These are phyloP conservation scores for Scolanthus callimorphus DNA, from an alignment of 92 coral and sea anemone genomes.

Conservation along the genomic window DNA sequence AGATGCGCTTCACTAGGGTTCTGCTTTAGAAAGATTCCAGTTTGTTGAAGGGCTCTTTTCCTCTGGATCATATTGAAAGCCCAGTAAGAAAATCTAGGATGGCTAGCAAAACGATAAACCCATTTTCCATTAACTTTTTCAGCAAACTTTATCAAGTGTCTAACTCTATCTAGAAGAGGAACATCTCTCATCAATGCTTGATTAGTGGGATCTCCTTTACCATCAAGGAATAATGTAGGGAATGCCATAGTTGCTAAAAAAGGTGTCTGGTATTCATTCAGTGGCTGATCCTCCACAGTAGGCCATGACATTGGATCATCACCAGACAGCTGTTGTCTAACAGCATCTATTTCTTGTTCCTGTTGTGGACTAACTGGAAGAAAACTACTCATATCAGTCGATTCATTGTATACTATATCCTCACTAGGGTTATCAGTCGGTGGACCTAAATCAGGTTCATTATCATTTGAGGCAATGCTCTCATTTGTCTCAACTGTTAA, in stretches of 20 bases:
- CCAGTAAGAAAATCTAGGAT: constrained; percentile 66
- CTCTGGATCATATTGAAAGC: constrained; percentile 67
- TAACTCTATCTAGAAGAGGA: constrained; percentile 30
- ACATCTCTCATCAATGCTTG: constrained; percentile 34
- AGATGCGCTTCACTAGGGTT: constrained; percentile 29
- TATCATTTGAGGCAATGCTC: constrained; percentile 3
- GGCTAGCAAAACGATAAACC: constrained; percentile 56
- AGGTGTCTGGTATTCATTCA: constrained; percentile 55
- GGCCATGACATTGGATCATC: constrained; percentile 59
- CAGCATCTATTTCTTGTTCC: constrained; percentile 61
- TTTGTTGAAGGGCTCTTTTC: constrained; percentile 55
- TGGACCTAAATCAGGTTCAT: constrained; percentile 50
- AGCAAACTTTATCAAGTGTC: constrained; percentile 49
- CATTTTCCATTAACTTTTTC: constrained; percentile 39
- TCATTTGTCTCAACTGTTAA: constrained; percentile 38
- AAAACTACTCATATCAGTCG: constrained; percentile 63
- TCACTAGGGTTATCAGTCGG: constrained; percentile 40
- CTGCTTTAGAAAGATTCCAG: constrained; percentile 41
- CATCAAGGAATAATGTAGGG: constrained; percentile 65
- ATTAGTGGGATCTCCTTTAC: constrained; percentile 53
- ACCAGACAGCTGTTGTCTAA: constrained; percentile 39
- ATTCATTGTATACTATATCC: constrained; percentile 52
- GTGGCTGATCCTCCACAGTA: constrained; percentile 36
- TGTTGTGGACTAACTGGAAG: constrained; percentile 60
- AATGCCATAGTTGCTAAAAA: constrained; percentile 65